Percentiles rank a stretch among this genome's conserved stretches.
phyloP scores from a whole-genome alignment of 2,797 vertebrate species.

The Hypotaenidia okinawae region DNA sequence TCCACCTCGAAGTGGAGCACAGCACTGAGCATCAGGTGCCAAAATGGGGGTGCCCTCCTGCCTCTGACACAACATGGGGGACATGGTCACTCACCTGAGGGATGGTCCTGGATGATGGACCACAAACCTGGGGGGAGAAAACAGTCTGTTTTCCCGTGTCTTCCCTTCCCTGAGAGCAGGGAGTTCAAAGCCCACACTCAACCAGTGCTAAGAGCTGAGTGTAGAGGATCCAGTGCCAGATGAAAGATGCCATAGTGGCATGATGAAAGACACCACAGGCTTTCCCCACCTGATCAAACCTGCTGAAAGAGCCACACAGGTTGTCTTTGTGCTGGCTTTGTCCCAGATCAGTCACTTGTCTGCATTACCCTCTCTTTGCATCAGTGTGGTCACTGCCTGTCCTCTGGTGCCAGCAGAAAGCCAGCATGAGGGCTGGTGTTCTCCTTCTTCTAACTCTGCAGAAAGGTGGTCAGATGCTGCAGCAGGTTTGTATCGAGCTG shows the following conservation, averaged over 20 bases:
- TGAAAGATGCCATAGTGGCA: background rate
- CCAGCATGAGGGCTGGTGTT: rapidly evolving
- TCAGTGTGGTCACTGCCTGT: background rate
- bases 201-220: background rate
- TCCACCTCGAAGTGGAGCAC: rapidly evolving
- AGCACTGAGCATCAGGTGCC: background rate
- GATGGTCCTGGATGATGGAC: background rate
- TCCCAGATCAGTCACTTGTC: background rate
- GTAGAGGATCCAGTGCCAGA: background rate
- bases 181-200: rapidly evolving
- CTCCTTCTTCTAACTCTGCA: background rate
- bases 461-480: background rate
- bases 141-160: background rate
- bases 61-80: rapidly evolving
- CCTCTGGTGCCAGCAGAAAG: background rate
- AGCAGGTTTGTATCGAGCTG: background rate
- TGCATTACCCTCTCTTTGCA: background rate
- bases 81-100: rapidly evolving
- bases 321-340: background rate
- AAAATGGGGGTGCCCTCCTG: background rate
- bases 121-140: rapidly evolving
- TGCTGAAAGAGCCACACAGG: background rate
- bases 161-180: background rate
- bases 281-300: background rate
- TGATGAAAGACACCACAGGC: background rate